Conservation (phyloP, 2,888 invertebrate genomes). For the Orthosia gracilis region DNA sequence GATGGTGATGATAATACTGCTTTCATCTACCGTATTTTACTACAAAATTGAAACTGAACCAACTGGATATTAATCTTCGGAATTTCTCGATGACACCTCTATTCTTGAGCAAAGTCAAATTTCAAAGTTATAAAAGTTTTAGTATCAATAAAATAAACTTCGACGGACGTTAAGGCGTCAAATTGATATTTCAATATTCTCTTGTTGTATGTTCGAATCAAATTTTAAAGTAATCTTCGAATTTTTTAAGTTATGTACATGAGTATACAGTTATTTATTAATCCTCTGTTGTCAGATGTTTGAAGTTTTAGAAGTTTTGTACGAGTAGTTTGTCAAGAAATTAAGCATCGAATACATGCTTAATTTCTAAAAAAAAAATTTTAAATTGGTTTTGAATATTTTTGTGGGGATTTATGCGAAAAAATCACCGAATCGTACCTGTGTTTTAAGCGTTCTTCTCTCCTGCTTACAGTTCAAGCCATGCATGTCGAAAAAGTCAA, state of each 20-base stretch:
- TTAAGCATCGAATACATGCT: no score
- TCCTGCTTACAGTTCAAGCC: accelerated
- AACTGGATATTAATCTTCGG: conserved; percentile 29
- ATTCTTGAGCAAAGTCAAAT: conserved; percentile 63
- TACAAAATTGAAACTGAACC: conserved; percentile 27
- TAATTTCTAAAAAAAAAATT: no score
- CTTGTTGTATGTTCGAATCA: conserved; percentile 73
- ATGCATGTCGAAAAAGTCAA: background rate
- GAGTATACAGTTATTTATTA: conserved; percentile 53
- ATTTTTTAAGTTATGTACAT: conserved; percentile 66
- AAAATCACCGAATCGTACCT: background rate
- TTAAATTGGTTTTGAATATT: conserved; percentile 7
- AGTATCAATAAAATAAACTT: conserved; percentile 67
- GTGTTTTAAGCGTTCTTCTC: background rate
- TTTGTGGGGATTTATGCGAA: background rate
- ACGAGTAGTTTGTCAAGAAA: conserved; percentile 22
- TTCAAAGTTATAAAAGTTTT: conserved; percentile 72
- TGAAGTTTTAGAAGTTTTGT: conserved; percentile 20
- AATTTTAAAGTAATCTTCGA: conserved; percentile 75
- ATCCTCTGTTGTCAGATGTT: conserved; percentile 29
- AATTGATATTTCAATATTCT: conserved; percentile 81
- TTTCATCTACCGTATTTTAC: conserved; percentile 4
- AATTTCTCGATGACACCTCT: conserved; percentile 63
- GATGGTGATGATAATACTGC: no score
- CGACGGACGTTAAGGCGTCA: conserved; percentile 68